Percentiles rank a stretch among this genome's conserved stretches.
These are phyloP conservation scores for Ylistrum balloti DNA, from an alignment of 1,140 invertebrate genomes.

Conservation along the genomic window DNA sequence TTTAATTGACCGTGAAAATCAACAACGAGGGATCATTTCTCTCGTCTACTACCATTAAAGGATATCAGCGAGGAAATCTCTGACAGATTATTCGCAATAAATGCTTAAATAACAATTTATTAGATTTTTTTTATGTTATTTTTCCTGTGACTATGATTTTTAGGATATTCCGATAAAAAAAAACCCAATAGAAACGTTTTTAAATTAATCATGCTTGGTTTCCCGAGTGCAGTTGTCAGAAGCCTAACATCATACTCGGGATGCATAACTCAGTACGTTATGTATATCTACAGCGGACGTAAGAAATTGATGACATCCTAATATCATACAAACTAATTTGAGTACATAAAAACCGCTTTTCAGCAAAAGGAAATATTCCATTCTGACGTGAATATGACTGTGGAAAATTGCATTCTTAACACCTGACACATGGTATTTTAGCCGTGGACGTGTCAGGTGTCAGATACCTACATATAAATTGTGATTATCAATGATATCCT, in stretches of 20 bases:
- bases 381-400: conserved; percentile 6
- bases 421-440: not conserved
- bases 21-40: not conserved
- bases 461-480: too few relatives aligned
- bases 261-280: not conserved
- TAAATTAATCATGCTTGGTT: conserved; percentile 2
- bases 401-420: not conserved
- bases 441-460: too few relatives aligned
- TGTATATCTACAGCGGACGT: not conserved
- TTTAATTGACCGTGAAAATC: conserved; percentile 24
- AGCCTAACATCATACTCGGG: not conserved
- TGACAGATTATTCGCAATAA: not conserved
- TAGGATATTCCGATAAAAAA: conserved; percentile 33
- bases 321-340: not conserved
- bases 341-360: not conserved
- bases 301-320: conserved; percentile 32
- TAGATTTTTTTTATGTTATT: not conserved
- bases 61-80: not conserved
- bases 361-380: not conserved
- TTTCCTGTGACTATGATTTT: conserved; percentile 37
- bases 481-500: too few relatives aligned
- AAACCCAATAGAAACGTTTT: not conserved
- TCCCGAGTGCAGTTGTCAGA: not conserved
- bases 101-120: conserved; percentile 2
- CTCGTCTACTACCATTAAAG: not conserved